phyloP scores from a whole-genome alignment of 2,113 vertebrate species.

The Austrofundulus limnaeus region DNA sequence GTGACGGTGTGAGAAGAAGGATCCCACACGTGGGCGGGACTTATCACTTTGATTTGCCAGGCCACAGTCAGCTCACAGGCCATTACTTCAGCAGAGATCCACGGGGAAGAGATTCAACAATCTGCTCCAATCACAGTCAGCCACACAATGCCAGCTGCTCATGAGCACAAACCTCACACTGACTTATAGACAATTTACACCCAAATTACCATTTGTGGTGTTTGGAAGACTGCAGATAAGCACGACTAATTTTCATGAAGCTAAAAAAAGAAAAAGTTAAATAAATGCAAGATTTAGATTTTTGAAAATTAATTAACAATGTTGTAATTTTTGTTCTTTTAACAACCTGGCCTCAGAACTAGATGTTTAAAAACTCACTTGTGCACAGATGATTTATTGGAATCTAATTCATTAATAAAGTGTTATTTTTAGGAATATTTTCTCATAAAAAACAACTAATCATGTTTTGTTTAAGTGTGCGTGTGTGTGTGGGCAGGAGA shows the following conservation, averaged over 20 bases:
- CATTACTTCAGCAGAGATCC: slow-evolving; percentile 32
- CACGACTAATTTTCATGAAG: not conserved
- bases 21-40: slow-evolving; percentile 35
- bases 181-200: not conserved
- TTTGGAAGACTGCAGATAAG: not conserved
- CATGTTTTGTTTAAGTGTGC: too few relatives aligned
- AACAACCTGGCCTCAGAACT: too few relatives aligned
- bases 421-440: too few relatives aligned
- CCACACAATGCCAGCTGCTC: slow-evolving; percentile 24
- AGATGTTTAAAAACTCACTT: too few relatives aligned
- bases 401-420: too few relatives aligned
- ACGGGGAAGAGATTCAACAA: slow-evolving; percentile 38
- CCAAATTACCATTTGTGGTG: not conserved
- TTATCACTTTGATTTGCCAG: slow-evolving; percentile 63
- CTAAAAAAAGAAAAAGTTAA: not conserved
- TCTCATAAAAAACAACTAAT: too few relatives aligned
- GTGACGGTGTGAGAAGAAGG: slow-evolving; percentile 46
- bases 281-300: not conserved
- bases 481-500: too few relatives aligned
- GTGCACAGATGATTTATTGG: too few relatives aligned
- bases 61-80: slow-evolving; percentile 29
- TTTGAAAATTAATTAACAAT: too few relatives aligned
- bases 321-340: too few relatives aligned
- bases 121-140: slow-evolving; percentile 40
- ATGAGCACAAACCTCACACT: slow-evolving; percentile 9